A percentile compares a stretch with the other conserved stretches of the same genome.
These are phyloP conservation scores for Motacilla tschutschensis DNA, from an alignment of 2,113 vertebrate genomes.

Conservation along the genomic window DNA sequence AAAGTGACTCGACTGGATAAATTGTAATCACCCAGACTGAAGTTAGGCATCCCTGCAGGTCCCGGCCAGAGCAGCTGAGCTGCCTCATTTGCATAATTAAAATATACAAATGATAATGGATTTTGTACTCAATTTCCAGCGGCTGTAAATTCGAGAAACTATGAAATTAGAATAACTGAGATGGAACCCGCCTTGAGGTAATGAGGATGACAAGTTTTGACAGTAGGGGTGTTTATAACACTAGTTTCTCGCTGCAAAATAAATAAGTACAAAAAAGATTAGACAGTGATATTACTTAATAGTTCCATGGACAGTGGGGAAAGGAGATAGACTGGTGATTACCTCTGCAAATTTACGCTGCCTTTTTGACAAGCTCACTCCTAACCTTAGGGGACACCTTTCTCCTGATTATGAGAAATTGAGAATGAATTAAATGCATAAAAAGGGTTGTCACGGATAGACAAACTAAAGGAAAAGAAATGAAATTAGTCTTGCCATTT, in stretches of 20 bases:
- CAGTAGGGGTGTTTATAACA: conserved; percentile 82
- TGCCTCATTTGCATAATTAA: conserved; percentile 99
- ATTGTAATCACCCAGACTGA: conserved; percentile 99
- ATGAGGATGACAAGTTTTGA: conserved; percentile 84
- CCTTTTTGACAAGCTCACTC: conserved; percentile 83
- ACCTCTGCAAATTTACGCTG: conserved; percentile 91
- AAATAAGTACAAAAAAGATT: conserved; percentile 85
- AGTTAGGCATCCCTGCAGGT: conserved; percentile 99
- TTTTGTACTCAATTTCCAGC: conserved; percentile 99
- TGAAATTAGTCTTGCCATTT: conserved; percentile 90
- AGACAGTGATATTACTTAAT: conserved; percentile 89
- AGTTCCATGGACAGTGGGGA: conserved; percentile 78
- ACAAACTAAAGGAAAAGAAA: conserved; percentile 85
- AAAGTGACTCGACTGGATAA: conserved; percentile 99
- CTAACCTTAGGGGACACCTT: conserved; percentile 94
- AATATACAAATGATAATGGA: conserved; percentile 99
- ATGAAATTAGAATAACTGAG: conserved; percentile 98
- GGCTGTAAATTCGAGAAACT: conserved; percentile 98
- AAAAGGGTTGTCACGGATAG: conserved; percentile 89
- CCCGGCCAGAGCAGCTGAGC: conserved; percentile 94
- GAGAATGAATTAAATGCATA: conserved; percentile 99
- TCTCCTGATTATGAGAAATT: conserved; percentile 96
- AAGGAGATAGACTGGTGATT: conserved; percentile 89
- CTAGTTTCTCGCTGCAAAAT: conserved; percentile 78
- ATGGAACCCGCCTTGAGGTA: conserved; percentile 89